Percentiles rank a stretch among this genome's conserved stretches.
Conservation (phyloP, 2,797 vertebrate species). For the Telmatherina bonti region DNA sequence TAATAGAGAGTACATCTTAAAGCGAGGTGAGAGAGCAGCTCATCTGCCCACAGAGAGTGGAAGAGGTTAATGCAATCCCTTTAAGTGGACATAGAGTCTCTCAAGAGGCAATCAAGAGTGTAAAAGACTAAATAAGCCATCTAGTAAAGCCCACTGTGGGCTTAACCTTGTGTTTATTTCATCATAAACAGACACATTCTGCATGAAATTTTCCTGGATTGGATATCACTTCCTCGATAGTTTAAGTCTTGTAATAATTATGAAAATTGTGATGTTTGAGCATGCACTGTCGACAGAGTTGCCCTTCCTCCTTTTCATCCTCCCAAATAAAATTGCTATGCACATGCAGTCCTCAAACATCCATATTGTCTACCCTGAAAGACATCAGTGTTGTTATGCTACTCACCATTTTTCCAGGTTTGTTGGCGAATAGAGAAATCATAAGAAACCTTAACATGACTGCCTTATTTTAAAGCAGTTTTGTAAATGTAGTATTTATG, state of each 20-base stretch:
- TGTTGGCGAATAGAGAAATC: constrained; percentile 1
- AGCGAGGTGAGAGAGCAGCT: constrained; percentile 56
- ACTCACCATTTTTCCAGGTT: neutral
- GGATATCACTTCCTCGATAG: constrained; percentile 1
- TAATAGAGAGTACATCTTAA: constrained; percentile 67
- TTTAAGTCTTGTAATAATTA: constrained; percentile 18
- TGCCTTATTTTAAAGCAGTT: constrained; percentile 1
- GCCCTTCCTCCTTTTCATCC: constrained; percentile 6
- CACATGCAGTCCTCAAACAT: constrained; percentile 1
- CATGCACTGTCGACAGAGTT: neutral
- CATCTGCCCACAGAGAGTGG: constrained; percentile 60
- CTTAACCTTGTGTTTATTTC: constrained; percentile 26
- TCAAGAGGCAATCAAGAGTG: constrained; percentile 63
- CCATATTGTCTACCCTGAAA: constrained; percentile 6
- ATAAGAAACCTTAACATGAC: constrained; percentile 8
- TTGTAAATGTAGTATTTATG: neutral
- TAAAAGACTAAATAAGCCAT: constrained; percentile 48
- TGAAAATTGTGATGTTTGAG: constrained; percentile 7
- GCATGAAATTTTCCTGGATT: neutral
- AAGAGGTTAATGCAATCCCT: constrained; percentile 76
- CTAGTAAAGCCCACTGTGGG: constrained; percentile 16
- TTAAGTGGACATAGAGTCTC: constrained; percentile 71
- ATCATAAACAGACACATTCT: constrained; percentile 23
- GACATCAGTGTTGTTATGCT: neutral
- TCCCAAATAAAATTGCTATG: constrained; percentile 1